Evolutionary conservation across 1,140 invertebrate species (phyloP), one percentile per base, ranked within the genome.

Genomic region (Aleiodes sp.): DNA sequence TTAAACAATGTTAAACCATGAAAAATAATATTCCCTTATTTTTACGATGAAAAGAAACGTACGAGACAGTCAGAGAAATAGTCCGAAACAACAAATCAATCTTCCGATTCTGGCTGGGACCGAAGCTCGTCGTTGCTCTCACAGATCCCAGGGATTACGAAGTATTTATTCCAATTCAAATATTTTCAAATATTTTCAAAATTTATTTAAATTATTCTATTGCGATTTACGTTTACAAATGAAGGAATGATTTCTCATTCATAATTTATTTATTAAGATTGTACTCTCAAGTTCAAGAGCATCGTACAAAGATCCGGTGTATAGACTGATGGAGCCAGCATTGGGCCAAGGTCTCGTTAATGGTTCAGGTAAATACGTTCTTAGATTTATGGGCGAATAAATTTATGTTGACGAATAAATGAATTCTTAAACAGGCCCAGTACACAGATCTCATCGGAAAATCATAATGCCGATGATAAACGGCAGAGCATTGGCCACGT

Each of bases 141-240:
- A 83, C 71, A 21, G 81, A 87, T 37, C 86, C 86, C 7, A 79
- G 80, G 28, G 86, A 88, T 64, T 66, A 86, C 16, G 84, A 85
- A 80, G 87, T 61, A 41, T 35, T 70, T 43, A 12, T 2, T 33
- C 28, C 16, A 67, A 37, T 31, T 24, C 4, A 59, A 67, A 37
- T 29, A 52, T 31, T 64, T 69, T 9, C 35, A 31, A 28, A 70
- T n/a, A 35, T 64, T 64, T 56, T 56, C 7, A 26, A 21, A 26
- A 56, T 24, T 26, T 33, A 33, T 33, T 33, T 33, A 33, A 33
- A 6, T 33, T 33, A 0, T 7, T 33, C 0, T 33, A 6, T 7
- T 33, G 9, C 9, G 9, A 4, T 4, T 33, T 4, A 33, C 4
- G 4, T 33, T 4, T 33, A 33, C 4, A 4, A 33, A 33, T 33